Conservation (phyloP, 2,888 invertebrate species). For the Cryptus armator region DNA sequence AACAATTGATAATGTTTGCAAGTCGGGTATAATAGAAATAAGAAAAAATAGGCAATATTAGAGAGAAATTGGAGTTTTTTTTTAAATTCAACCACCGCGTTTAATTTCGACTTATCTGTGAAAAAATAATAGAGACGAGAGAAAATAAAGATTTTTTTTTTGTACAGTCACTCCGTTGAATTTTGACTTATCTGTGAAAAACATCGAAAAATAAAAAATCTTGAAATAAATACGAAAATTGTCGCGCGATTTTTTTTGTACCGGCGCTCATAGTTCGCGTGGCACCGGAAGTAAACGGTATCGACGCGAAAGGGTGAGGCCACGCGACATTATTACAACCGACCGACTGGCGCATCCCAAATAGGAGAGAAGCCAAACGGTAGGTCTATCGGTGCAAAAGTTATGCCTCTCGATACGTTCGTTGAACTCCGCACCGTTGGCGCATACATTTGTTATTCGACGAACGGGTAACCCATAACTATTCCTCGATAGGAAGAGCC, state of each 20-base stretch:
- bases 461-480: conserved; percentile 53
- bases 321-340: conserved; percentile 38
- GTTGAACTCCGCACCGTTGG: conserved; percentile 41
- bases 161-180: too few species aligned
- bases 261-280: conserved; percentile 6
- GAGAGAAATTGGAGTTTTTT: too few species aligned
- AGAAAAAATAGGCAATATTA: too few species aligned
- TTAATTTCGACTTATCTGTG: too few species aligned
- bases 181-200: too few species aligned
- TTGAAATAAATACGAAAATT: neutral
- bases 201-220: neutral
- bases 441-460: conserved; percentile 38
- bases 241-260: neutral
- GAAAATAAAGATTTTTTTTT: too few species aligned
- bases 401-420: conserved; percentile 24
- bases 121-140: too few species aligned
- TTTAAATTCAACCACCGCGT: too few species aligned
- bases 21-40: too few species aligned
- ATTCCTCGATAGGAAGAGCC: conserved; percentile 16
- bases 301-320: conserved; percentile 48
- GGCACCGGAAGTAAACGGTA: conserved; percentile 59
- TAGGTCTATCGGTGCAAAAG: conserved; percentile 20
- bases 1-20: too few species aligned
- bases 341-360: conserved; percentile 38
- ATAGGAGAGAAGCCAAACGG: conserved; percentile 34